Evolutionary conservation across 2,888 invertebrate genomes (phyloP), one percentile per base, ranked within the genome.

Genomic region (Leucophora obtusa): DNA sequence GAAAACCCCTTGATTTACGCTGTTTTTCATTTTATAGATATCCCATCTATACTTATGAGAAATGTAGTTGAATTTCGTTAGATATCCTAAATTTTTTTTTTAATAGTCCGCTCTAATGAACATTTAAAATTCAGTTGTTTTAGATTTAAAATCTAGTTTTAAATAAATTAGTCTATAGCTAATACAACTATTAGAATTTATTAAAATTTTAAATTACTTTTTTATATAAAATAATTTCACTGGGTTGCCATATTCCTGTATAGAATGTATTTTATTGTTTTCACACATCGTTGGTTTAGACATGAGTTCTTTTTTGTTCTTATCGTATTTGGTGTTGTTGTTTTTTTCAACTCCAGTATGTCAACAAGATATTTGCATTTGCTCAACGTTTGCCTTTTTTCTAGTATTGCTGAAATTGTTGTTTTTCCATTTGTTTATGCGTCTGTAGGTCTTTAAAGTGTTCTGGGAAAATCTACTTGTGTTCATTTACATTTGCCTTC

Each of bases 201-300:
- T n/a, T n/a, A n/a, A n/a, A n/a, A n/a, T n/a, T n/a, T n/a, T n/a
- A n/a, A 28, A 28, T 7, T 3, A 6, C 6, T 3, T 7, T 24
- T 3, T 24, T 2, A 24, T 24, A 24, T 5, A 24, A 24, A 3
- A 24, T 24, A 24, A 24, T 24, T 35, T 35, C 8, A 35, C 35
- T 56, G n/a, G 14, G 21, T 54, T 21, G 24, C 56, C 24, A 28
- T 14, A 10, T 28, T 24, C 33, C 33, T 1, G 28, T 21, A 21
- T 51, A 62, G 47, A 47, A 51, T 75, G 62, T 56, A 69, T 69
- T 69, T 75, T 75, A 75, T 75, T 75, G 53, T 56, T 63, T 69
- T 75, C 56, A 62, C 75, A 56, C 69, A 69, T 69, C 62, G 69
- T 69, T 74, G 74, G 17, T 54, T 73, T 15, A 24, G 11, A 68